A percentile compares a stretch with the other conserved stretches of the same genome.
These are phyloP conservation scores for Pandemis cinnamomeana DNA, from an alignment of 2,888 invertebrate genomes.

Conservation along the genomic window DNA sequence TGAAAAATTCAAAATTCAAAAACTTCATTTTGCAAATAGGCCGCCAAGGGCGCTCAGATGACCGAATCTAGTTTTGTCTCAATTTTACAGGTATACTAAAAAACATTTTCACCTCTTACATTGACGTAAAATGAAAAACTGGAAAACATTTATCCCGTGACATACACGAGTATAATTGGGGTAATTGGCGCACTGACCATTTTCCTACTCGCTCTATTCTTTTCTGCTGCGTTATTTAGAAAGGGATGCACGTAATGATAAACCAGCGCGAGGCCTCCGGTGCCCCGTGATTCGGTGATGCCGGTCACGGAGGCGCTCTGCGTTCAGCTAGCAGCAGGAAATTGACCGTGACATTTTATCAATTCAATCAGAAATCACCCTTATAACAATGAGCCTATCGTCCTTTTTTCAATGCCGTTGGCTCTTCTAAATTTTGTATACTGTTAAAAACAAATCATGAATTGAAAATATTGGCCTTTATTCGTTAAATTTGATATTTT, in stretches of 20 bases:
- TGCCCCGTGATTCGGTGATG: constrained; percentile 2
- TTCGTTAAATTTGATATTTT: background rate
- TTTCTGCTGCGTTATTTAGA: background rate
- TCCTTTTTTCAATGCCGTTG: background rate
- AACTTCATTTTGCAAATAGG: too few relatives aligned
- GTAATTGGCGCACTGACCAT: background rate
- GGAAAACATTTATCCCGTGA: too few relatives aligned
- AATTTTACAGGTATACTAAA: too few relatives aligned
- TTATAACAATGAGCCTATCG: background rate
- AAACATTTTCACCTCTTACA: too few relatives aligned
- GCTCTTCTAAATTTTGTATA: background rate
- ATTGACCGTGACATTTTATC: constrained; percentile 28
- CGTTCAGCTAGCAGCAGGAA: constrained; percentile 26
- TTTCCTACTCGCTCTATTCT: background rate
- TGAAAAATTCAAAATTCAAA: too few relatives aligned
- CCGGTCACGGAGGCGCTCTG: constrained; percentile 29
- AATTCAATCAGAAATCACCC: constrained; percentile 21
- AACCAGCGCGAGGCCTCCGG: background rate
- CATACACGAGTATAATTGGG: background rate
- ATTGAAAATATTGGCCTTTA: background rate
- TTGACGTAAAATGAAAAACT: too few relatives aligned
- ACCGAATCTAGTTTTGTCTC: too few relatives aligned
- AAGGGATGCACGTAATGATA: background rate
- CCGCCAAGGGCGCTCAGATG: too few relatives aligned
- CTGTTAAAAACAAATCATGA: background rate